Evolutionary conservation across 2,888 invertebrate genomes (phyloP).

Genomic region (Andricus curvator): DNA sequence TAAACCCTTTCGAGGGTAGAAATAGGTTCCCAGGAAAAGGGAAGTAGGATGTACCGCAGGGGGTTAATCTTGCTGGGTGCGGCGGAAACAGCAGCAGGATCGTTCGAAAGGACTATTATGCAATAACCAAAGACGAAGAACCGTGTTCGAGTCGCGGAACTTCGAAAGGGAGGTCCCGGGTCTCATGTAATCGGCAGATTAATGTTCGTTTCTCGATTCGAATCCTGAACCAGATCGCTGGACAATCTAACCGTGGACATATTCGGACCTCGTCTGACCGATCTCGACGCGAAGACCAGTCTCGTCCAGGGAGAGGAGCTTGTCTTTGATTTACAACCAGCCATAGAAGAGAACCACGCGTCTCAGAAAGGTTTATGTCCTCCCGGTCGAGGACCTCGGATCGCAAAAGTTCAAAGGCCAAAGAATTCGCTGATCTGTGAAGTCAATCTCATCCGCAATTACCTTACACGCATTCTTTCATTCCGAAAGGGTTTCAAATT

Average conservation of each 20-base stretch:
- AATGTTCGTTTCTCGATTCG: slow-evolving; percentile 70
- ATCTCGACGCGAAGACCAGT: slow-evolving; percentile 12
- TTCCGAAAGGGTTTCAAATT: not conserved
- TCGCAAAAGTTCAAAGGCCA: slow-evolving; percentile 16
- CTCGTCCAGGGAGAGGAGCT: slow-evolving; percentile 40
- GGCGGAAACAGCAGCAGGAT: slow-evolving; percentile 50
- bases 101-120: slow-evolving; percentile 67
- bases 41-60: slow-evolving; percentile 16
- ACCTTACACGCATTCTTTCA: not conserved
- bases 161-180: slow-evolving; percentile 75
- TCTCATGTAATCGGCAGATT: slow-evolving; percentile 77
- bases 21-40: not conserved
- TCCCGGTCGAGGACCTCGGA: slow-evolving; percentile 53
- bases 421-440: slow-evolving; percentile 22
- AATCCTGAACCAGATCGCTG: slow-evolving; percentile 61
- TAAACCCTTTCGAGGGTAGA: not conserved
- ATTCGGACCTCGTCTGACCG: slow-evolving; percentile 47
- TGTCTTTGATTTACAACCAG: slow-evolving; percentile 55
- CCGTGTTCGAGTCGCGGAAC: slow-evolving; percentile 71
- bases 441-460: slow-evolving; percentile 16
- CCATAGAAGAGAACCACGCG: slow-evolving; percentile 56
- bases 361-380: slow-evolving; percentile 53
- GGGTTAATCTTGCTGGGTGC: slow-evolving; percentile 41
- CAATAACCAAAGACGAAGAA: slow-evolving; percentile 71
- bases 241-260: slow-evolving; percentile 60